A percentile compares a stretch with the other conserved stretches of the same genome.
Conservation (phyloP, 2,888 invertebrate species). For the Drymonia ruficornis region DNA sequence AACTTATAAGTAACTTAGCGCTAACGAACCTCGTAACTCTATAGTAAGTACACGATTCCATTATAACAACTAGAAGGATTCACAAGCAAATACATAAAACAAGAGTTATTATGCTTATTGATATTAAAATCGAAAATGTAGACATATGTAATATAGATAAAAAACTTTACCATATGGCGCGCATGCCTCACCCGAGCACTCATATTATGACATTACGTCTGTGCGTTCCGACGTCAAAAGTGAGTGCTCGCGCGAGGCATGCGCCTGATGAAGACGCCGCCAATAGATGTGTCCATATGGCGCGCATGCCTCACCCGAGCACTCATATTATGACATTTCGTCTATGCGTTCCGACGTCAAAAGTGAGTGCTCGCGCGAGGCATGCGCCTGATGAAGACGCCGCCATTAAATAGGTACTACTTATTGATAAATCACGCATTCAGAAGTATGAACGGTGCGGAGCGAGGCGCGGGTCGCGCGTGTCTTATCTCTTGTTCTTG, state of each 20-base stretch:
- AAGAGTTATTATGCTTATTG: constrained; percentile 37
- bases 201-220: too few relatives aligned
- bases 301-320: too few relatives aligned
- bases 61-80: constrained; percentile 38
- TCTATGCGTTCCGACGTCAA: too few relatives aligned
- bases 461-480: constrained; percentile 48
- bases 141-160: constrained; percentile 36
- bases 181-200: too few relatives aligned
- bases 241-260: too few relatives aligned
- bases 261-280: too few relatives aligned
- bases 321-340: too few relatives aligned
- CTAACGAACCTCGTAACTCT: constrained; percentile 38
- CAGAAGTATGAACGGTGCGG: constrained; percentile 44
- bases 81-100: constrained; percentile 30
- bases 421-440: constrained; percentile 24
- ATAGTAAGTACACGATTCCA: constrained; percentile 28
- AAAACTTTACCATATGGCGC: constrained; percentile 41
- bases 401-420: constrained; percentile 28
- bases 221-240: too few relatives aligned
- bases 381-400: too few relatives aligned
- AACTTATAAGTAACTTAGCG: constrained; percentile 36
- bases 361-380: too few relatives aligned
- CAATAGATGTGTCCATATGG: too few relatives aligned
- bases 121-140: constrained; percentile 35
- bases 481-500: constrained; percentile 87